Evolutionary conservation across 2,888 invertebrate species (phyloP), one percentile per base, ranked within the genome.

Genomic region (Calameuta filiformis): DNA sequence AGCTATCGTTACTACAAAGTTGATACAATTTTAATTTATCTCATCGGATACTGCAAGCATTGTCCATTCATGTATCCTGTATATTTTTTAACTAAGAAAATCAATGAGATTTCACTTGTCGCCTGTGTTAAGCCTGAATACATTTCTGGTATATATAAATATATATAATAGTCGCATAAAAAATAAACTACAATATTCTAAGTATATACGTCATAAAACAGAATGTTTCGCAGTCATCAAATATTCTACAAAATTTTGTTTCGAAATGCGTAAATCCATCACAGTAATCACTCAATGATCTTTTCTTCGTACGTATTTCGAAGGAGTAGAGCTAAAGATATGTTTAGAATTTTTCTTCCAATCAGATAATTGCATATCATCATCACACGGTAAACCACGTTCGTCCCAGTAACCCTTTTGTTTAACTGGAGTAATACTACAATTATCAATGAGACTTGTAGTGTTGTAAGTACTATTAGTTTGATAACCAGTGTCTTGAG

Each of bases 401-500:
- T 90, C 87, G 40, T 85, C 83, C 85, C 85, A 87, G 75, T 77
- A 76, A 68, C 81, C 73, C 56, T 82, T 86, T 73, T 87, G 84
- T 31, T 86, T 87, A 6, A 81, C 79, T 0, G 86, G 83, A 11
- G 85, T 85, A 56, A 79, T 82, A 68, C 81, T 87, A 12, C 79
- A 86, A 77, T 83, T 89, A 35, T 89, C 88, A 4, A 77, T 83
- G 73, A 83, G 79, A 75, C 83, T 87, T 35, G 84, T 84, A 35
- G 84, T 83, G 77, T 80, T 87, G 76, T 85, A 89, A 80, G 89
- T 89, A 79, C 89, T 90, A 68, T 84, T 85, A 40, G 91, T 91
- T 76, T 91, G 90, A 83, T 91, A 91, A 23, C 91, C 91, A 31
- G 90, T 90, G 73, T 91, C 91, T 79, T 91, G 91, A 68, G 83